Evolutionary conservation across 2,113 vertebrate genomes (phyloP).

Genomic region (Camelus bactrianus): DNA sequence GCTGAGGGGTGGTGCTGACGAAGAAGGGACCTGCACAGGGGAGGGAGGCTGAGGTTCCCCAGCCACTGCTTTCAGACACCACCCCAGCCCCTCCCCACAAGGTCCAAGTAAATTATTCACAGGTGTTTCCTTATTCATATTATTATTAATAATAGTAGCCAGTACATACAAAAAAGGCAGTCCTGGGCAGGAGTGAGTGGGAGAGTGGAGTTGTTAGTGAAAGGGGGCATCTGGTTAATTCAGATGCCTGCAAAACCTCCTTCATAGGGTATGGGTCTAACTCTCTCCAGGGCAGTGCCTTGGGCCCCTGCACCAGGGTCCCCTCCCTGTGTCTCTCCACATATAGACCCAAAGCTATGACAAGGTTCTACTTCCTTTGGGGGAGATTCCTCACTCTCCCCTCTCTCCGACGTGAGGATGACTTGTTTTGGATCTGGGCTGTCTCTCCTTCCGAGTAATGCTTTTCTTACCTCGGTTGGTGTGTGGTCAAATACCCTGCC

Average conservation of each 20-base stretch:
- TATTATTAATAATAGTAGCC: conserved; percentile 73
- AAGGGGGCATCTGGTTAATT: conserved; percentile 38
- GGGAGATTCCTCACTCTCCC: not conserved
- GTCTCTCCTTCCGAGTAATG: not conserved
- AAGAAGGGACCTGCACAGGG: conserved; percentile 30
- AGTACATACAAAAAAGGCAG: conserved; percentile 67
- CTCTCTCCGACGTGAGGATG: not conserved
- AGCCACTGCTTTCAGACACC: conserved; percentile 82
- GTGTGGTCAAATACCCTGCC: not conserved
- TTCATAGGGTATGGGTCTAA: no score
- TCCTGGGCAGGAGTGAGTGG: not conserved
- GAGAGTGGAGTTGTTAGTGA: not conserved
- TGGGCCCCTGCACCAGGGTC: not conserved
- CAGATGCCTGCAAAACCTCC: not conserved
- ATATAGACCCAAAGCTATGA: not conserved
- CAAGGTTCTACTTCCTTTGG: not conserved
- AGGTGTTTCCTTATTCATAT: conserved; percentile 63
- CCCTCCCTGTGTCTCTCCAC: not conserved
- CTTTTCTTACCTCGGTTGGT: not conserved
- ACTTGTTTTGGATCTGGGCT: not conserved
- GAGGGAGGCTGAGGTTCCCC: conserved; percentile 65
- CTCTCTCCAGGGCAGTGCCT: not conserved
- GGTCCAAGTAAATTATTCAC: conserved; percentile 53
- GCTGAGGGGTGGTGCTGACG: conserved; percentile 60
- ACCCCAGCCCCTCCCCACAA: conserved; percentile 84